phyloP scores from a whole-genome alignment of 2,888 invertebrate species.

The Protonemura montana region DNA sequence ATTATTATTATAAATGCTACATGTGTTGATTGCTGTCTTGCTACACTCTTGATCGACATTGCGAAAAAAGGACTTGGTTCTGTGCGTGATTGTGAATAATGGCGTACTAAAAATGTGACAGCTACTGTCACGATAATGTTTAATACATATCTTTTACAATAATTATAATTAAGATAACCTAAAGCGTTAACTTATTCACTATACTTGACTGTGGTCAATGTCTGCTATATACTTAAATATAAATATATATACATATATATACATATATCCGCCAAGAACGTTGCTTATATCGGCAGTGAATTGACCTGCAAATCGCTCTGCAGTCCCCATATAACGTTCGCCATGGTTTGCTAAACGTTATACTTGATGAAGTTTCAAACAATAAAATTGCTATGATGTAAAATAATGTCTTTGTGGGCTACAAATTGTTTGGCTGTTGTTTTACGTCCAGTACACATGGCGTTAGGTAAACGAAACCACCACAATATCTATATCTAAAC shows the following conservation, averaged over 20 bases:
- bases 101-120: constrained; percentile 14
- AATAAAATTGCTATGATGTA: constrained; percentile 32
- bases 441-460: background rate
- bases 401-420: constrained; percentile 17
- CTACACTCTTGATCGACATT: background rate
- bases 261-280: constrained; percentile 26
- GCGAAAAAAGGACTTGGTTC: background rate
- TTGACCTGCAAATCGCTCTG: background rate
- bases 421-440: background rate
- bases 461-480: background rate
- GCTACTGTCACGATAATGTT: constrained; percentile 24
- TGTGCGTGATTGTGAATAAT: constrained; percentile 27
- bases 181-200: constrained; percentile 12
- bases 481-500: no score
- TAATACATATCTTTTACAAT: constrained; percentile 30
- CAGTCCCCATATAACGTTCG: constrained; percentile 10
- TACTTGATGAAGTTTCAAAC: constrained; percentile 40
- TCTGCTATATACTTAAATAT: constrained; percentile 14
- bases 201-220: constrained; percentile 20
- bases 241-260: no score
- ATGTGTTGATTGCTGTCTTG: background rate
- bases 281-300: constrained; percentile 14
- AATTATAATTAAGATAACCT: background rate
- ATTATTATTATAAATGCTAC: background rate
- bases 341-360: constrained; percentile 38